A percentile compares a stretch with the other conserved stretches of the same genome.
Evolutionary conservation across 2,888 invertebrate species (phyloP).

Genomic region (Hydraecia micacea): DNA sequence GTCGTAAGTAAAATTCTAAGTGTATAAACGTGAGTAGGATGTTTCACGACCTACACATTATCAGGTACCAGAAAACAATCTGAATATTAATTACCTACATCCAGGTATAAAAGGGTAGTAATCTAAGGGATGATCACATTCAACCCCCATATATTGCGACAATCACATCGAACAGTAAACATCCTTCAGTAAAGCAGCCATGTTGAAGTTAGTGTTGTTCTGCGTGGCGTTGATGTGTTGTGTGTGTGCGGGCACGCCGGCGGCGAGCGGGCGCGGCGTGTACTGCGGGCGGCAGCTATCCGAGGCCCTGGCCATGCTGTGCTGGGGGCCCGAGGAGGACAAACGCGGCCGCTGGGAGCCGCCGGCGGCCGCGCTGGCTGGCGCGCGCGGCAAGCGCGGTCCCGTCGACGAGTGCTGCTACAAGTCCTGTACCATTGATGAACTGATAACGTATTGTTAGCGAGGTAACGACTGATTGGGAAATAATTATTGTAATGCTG

Average conservation of each 20-base stretch:
- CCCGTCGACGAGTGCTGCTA: slow-evolving; percentile 71
- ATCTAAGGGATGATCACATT: slow-evolving; percentile 31
- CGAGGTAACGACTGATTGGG: background rate
- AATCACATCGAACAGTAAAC: slow-evolving; percentile 6
- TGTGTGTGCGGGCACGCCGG: slow-evolving; percentile 8
- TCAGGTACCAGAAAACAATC: background rate
- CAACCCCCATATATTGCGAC: slow-evolving; percentile 23
- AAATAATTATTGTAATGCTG: slow-evolving; percentile 6
- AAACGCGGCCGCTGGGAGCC: slow-evolving; percentile 49
- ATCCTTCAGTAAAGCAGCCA: background rate
- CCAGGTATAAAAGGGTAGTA: slow-evolving; percentile 43
- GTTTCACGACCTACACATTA: background rate
- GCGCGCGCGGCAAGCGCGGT: slow-evolving; percentile 61
- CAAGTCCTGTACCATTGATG: slow-evolving; percentile 67
- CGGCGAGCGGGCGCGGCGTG: slow-evolving; percentile 21
- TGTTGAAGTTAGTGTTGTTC: slow-evolving; percentile 42
- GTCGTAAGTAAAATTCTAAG: background rate
- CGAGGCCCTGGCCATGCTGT: slow-evolving; percentile 32
- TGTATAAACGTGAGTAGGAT: background rate
- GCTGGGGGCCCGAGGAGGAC: slow-evolving; percentile 37
- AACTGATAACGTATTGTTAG: slow-evolving; percentile 66
- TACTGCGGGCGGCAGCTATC: slow-evolving; percentile 55
- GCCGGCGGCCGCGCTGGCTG: slow-evolving; percentile 34
- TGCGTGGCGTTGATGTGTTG: slow-evolving; percentile 26
- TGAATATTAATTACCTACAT: background rate